These are phyloP conservation scores for Mylabris phalerata DNA, from an alignment of 1,140 invertebrate species.

Conservation along the genomic window DNA sequence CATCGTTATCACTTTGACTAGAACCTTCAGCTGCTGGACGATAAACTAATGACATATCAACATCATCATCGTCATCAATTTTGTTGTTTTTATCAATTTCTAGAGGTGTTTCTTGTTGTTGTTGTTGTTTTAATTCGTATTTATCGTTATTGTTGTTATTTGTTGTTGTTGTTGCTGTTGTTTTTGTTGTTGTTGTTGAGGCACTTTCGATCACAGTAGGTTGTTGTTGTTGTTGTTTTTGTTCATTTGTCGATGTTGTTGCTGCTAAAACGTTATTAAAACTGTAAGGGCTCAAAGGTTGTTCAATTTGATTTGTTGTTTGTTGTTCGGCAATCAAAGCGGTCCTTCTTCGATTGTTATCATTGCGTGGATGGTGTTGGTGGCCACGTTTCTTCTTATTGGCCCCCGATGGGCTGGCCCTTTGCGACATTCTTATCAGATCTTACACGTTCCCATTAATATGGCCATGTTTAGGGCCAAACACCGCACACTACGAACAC, in stretches of 20 bases:
- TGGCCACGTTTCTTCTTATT: slow-evolving; percentile 64
- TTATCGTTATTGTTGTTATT: slow-evolving; percentile 23
- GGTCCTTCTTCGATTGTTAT: slow-evolving; percentile 42
- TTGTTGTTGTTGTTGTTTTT: slow-evolving; percentile 39
- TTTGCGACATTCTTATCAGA: slow-evolving; percentile 40
- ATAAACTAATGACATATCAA: slow-evolving; percentile 47
- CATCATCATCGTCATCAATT: slow-evolving; percentile 1
- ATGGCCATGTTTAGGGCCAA: slow-evolving; percentile 41
- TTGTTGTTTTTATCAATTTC: slow-evolving; percentile 14
- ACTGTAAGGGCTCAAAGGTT: slow-evolving; percentile 25
- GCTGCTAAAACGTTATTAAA: slow-evolving; percentile 34
- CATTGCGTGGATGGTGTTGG: slow-evolving; percentile 65
- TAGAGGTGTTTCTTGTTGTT: slow-evolving; percentile 4
- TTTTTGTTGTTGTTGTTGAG: slow-evolving; percentile 20
- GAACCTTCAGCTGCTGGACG: slow-evolving; percentile 47
- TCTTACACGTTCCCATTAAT: slow-evolving; percentile 39
- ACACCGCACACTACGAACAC: no score
- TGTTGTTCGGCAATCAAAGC: slow-evolving; percentile 32
- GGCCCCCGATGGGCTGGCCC: slow-evolving; percentile 52
- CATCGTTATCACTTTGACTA: slow-evolving; percentile 46
- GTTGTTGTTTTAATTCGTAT: slow-evolving; percentile 8
- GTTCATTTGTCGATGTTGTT: slow-evolving; percentile 30
- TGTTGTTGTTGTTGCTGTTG: background rate
- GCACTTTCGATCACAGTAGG: slow-evolving; percentile 28
- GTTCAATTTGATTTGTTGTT: background rate